Base-by-base conservation (phyloP, 2,113 vertebrate species). In the Perccottus glenii region DNA sequence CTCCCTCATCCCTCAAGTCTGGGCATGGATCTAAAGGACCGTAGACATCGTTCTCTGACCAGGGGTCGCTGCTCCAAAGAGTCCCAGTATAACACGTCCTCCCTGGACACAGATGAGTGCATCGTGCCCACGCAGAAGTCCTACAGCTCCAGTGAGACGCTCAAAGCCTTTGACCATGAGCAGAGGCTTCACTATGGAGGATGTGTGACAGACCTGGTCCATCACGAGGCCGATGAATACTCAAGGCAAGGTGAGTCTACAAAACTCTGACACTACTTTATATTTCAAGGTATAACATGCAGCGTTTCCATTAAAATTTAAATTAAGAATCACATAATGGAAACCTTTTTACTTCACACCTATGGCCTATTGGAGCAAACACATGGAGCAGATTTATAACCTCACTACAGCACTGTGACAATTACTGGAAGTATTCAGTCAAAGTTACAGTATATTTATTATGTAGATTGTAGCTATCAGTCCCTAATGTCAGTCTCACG, bases 41-140 rank as follows among this genome's bases (percentile, higher is more conserved):
- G 95, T 33, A 86, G 96, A 61, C 94, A 98, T 67, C 96, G 96
- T 66, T 96, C 97, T 38, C 89, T 98, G 82, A 98, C 95, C 0
- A 85, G 96, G 61, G 94, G 93, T 5, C 93, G 92, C 27, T 96
- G 95, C 7, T 92, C 93, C 73, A 97, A 98, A 85, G 96, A 98
- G 49, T 94, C 94, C 70, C 95, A 95, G 80, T 98, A 96, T 70
- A 96, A 94, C 0, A 95, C 95, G 45, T 95, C 97, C 11, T 95
- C 97, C 11, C 88, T 98, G 89, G 97, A 98, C 78, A 86, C 92
- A 0, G 96, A 98, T 2, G 96, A 97, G 84, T 96, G 96, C 77
- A 94, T 96, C 1, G 96, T 98, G 47, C 97, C 97, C 43, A 99
- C 96, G 0, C 96, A 98, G 92, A 98, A 98, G 74, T 98, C 97